Base-by-base conservation (phyloP, 2,888 invertebrate genomes). In the Drosophila cracens region DNA sequence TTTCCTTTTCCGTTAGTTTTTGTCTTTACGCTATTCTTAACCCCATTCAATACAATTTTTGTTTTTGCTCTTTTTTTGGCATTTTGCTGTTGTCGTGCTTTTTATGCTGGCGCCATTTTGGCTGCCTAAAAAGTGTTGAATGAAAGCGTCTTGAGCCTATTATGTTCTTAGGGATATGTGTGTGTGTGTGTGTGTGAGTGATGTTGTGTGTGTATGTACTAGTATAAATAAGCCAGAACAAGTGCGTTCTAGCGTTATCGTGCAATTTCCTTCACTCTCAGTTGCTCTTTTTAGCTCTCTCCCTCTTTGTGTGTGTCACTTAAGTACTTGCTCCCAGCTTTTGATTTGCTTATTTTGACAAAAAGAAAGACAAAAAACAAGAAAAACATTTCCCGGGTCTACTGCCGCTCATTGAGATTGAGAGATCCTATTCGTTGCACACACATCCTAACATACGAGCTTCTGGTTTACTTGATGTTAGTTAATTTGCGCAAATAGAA, bases 111-210 rank as follows among this genome's bases (percentile, higher is more conserved):
- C 87, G 87, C 84, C 85, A 82, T 86, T 85, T 88, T 74, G 77
- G 75, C 87, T 80, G 73, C 83, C 82, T 81, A 71, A 70, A 86
- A 89, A 89, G 87, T 87, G 89, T 84, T 87, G 89, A 87, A 85
- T 87, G 79, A 74, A 87, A 87, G 79, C 81, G 76, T 81, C 87
- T 87, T 87, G 89, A 82, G 89, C 85, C 89, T 87, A 84, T 87
- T 84, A 87, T 74, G 77, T 60, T 68, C 74, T 73, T 74, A 75
- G 58, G 54, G 60, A 18, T 49, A 64, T 51, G 63, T 63, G 53
- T 64, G 61, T 64, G 48, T 46, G 48, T 67, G 52, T 63, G 61
- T 74, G 33, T 40, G 48, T 52, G 49, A 33, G 51, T 51, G n/a
- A 43, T 34, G 25, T 67, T 68, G 54, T 38, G 66, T 61, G 46